Base-by-base conservation (phyloP, 2,797 vertebrate genomes). In the Dipus sagitta region DNA sequence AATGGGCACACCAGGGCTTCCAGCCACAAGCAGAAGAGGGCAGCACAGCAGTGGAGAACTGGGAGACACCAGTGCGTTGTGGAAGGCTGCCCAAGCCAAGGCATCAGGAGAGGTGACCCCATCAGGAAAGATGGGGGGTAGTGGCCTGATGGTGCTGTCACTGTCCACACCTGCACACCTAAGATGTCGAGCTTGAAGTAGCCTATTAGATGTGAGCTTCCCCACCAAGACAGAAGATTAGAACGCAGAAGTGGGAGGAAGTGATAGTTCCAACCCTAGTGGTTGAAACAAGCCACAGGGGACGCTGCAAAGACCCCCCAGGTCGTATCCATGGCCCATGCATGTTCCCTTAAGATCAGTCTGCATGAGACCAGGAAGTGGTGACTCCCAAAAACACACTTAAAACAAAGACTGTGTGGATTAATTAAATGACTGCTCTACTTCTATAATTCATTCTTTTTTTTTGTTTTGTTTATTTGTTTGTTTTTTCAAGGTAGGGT, bases 301-400 rank as follows among this genome's bases (percentile, higher is more conserved):
- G 26, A 34, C 54, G 42, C 80, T 67, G 47, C 47, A 47, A 13
- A 15, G 32, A 62, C n/a, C 13, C 13, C 5, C 0, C 18, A 0
- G 54, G n/a, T 62, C 64, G 14, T 21, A 1, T 5, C 14, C 32
- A 28, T 71, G 42, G 21, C 26, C 3, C 64, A 21, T 42, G 8
- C 64, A 21, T 54, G 8, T 60, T 82, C 34, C 34, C 52, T 77
- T 54, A 23, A 71, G 72, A 74, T 64, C 14, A 3, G n/a, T 60
- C n/a, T 65, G 17, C 26, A 70, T 8, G 30, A 90, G 23, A 67
- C 24, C 17, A 68, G 86, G 18, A 79, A 17, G 34, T 26, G 17
- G 42, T 70, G 88, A 52, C 60, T 76, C 84, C 58, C 32, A 85
- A 91, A 95, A 91, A 68, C 15, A n/a, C 28, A 20, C 54, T 42